phyloP scores from a whole-genome alignment of 2,113 vertebrate genomes.

The Engraulis encrasicolus region DNA sequence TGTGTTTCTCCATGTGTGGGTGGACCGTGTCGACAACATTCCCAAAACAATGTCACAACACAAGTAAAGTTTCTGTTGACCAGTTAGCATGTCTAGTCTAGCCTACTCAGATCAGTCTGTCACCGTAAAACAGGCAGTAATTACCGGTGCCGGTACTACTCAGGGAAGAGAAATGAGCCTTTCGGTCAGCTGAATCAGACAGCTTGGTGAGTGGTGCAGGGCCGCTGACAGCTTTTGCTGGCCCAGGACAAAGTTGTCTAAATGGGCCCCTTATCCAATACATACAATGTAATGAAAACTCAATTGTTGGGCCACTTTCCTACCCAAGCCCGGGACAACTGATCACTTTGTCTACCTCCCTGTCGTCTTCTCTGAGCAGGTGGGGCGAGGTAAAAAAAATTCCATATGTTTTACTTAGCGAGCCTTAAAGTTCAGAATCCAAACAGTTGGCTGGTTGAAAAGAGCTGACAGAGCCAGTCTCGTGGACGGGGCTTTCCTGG shows the following conservation, averaged over 20 bases:
- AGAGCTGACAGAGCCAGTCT: conserved; percentile 72
- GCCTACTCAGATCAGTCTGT: conserved; percentile 14
- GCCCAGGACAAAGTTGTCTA: too few species aligned
- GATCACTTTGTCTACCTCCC: too few species aligned
- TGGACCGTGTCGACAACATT: not conserved
- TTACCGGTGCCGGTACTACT: conserved; percentile 19
- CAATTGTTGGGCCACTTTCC: too few species aligned
- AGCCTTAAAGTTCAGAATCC: conserved; percentile 66
- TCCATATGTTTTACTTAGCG: conserved; percentile 75
- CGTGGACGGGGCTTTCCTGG: conserved; percentile 65
- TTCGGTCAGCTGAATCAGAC: conserved; percentile 41
- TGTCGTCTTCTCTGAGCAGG: too few species aligned
- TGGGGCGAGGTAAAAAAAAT: conserved; percentile 47
- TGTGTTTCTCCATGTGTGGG: not conserved
- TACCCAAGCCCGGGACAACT: too few species aligned
- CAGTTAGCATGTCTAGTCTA: not conserved
- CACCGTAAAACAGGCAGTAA: conserved; percentile 48
- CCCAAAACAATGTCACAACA: conserved; percentile 1
- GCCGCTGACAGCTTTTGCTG: too few species aligned
- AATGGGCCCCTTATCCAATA: too few species aligned
- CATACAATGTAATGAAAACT: too few species aligned
- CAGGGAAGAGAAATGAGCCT: conserved; percentile 63
- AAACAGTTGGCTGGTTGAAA: conserved; percentile 65
- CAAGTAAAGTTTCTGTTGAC: not conserved
- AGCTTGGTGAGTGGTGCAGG: too few species aligned